Conservation (phyloP, 2,888 invertebrate genomes). For the Dendrolimus houi region DNA sequence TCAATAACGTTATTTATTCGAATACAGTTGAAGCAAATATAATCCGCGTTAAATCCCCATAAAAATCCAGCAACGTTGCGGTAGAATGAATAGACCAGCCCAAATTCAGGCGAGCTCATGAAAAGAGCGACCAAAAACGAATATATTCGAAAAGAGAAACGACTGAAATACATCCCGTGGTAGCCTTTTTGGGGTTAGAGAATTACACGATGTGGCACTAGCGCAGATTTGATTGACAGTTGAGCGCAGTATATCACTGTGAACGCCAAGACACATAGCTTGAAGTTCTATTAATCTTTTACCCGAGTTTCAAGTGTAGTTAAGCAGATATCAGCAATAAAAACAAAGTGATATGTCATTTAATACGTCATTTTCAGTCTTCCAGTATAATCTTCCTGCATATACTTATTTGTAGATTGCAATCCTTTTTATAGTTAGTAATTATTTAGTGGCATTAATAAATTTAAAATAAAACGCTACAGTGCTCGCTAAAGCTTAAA, state of each 20-base stretch:
- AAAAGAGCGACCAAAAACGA: slow-evolving; percentile 66
- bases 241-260: background rate
- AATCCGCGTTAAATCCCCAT: slow-evolving; percentile 60
- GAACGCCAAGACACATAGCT: too few relatives aligned
- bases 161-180: slow-evolving; percentile 57
- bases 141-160: slow-evolving; percentile 59
- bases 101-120: slow-evolving; percentile 61
- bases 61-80: slow-evolving; percentile 52
- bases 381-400: too few relatives aligned
- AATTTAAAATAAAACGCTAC: too few relatives aligned
- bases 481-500: too few relatives aligned
- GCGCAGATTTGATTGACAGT: background rate
- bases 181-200: slow-evolving; percentile 22
- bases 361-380: too few relatives aligned
- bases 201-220: slow-evolving; percentile 29
- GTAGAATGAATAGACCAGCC: slow-evolving; percentile 62
- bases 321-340: too few relatives aligned
- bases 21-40: slow-evolving; percentile 53
- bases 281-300: too few relatives aligned
- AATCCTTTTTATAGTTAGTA: too few relatives aligned
- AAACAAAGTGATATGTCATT: too few relatives aligned
- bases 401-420: too few relatives aligned
- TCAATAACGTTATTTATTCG: slow-evolving; percentile 34
- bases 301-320: too few relatives aligned
- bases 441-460: too few relatives aligned